Evolutionary conservation across 2,113 vertebrate genomes (phyloP), one percentile per base, ranked within the genome.

Genomic region (Pristiophorus japonicus): DNA sequence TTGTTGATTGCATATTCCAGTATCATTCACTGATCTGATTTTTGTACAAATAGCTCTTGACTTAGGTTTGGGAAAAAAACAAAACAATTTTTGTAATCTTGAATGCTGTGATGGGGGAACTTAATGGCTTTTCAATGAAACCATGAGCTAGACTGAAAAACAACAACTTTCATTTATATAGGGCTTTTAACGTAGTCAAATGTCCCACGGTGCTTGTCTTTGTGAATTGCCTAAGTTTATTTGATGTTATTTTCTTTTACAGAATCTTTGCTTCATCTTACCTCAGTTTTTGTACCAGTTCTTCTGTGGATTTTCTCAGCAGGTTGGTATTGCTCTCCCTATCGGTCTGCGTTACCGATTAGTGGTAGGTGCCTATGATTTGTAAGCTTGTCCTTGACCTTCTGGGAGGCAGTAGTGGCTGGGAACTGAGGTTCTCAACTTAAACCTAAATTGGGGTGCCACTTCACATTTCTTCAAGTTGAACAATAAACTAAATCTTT

Each of bases 211-310:
- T 45, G 16, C 78, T 20, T 42, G 45, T 27, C 34, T 3, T 94
- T 70, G 42, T 51, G 27, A 94, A 94, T 94, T 63, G 16, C 85
- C 22, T 8, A 63, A 70, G 22, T 47, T 94, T 94, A 70, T 70
- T 34, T 70, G 10, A 5, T 97, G 88, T 47, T 90, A 97, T 96
- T 96, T 96, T 81, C 47, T 96, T 97, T 95, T 96, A 51, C 96
- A 99, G 99, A 99, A 99, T 96, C 98, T 99, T 96, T 99, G 99
- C 97, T 99, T 99, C 98, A 99, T 99, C 97, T 98, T 99, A 97
- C 99, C 99, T 42, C 99, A 99, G 96, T 99, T 99, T 99, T 98
- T 99, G 97, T 99, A 99, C 98, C 99, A 99, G 97, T 99, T 99
- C 97, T 99, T 99, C 98, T 99, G 99, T 96, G 99, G 99, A 96